Conservation (phyloP, 2,797 vertebrate genomes). For the Sebastes nivosus region DNA sequence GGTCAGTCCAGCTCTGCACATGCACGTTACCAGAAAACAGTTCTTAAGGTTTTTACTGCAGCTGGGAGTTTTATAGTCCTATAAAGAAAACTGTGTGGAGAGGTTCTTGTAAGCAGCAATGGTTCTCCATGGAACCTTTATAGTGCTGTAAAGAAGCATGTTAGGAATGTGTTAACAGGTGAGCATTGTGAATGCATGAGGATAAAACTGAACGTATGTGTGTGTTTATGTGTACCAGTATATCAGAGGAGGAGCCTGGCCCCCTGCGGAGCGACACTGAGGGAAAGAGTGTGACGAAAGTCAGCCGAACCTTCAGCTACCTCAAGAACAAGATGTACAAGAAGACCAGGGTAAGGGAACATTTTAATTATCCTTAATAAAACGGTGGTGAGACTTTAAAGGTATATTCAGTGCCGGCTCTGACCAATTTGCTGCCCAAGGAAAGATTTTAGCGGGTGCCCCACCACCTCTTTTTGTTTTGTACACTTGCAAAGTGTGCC, state of each 20-base stretch:
- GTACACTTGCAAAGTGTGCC: no score
- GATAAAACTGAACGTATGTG: slow-evolving; percentile 2
- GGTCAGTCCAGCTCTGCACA: slow-evolving; percentile 78
- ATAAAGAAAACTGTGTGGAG: slow-evolving; percentile 21
- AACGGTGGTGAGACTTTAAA: neutral
- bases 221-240: slow-evolving; percentile 77
- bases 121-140: slow-evolving; percentile 15
- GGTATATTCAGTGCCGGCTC: neutral
- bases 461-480: no score
- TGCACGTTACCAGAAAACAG: slow-evolving; percentile 1
- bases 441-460: no score
- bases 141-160: slow-evolving; percentile 12
- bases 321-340: slow-evolving; percentile 99
- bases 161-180: slow-evolving; percentile 20
- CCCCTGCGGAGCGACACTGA: slow-evolving; percentile 86
- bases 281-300: slow-evolving; percentile 89
- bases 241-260: slow-evolving; percentile 91
- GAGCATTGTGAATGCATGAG: neutral
- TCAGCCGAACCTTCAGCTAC: slow-evolving; percentile 99
- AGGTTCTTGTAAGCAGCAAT: neutral
- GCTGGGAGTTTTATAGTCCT: slow-evolving; percentile 19
- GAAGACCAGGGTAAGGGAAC: slow-evolving; percentile 91
- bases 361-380: neutral
- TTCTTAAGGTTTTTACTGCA: neutral
- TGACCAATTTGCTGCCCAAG: no score